Evolutionary conservation across 2,797 vertebrate genomes (phyloP).

Genomic region (Poeciliopsis turneri): DNA sequence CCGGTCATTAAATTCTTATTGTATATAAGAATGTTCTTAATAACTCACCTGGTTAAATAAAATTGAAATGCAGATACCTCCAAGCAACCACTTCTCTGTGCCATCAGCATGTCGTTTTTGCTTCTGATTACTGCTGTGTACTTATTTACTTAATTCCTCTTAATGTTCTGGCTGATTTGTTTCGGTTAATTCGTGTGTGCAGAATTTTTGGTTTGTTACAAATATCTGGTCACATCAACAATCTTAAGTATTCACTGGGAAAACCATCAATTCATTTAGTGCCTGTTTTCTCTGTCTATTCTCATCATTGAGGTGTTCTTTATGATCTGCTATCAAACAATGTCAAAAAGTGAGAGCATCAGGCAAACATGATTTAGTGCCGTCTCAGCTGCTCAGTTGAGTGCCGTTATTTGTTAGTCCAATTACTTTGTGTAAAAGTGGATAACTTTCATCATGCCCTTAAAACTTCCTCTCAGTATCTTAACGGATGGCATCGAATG

Average conservation of each 20-base stretch:
- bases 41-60: background rate
- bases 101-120: background rate
- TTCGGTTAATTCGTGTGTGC: background rate
- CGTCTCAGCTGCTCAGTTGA: conserved; percentile 9
- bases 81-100: background rate
- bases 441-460: conserved; percentile 4
- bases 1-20: no score
- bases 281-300: background rate
- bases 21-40: no score
- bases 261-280: background rate
- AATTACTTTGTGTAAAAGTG: conserved; percentile 5
- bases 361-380: conserved; percentile 13
- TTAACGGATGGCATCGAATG: background rate
- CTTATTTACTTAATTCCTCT: background rate
- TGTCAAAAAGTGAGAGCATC: background rate
- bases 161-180: background rate
- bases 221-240: background rate
- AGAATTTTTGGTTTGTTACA: background rate
- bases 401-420: conserved; percentile 6
- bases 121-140: background rate
- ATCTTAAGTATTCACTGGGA: background rate
- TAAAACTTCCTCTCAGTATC: background rate
- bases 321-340: background rate
- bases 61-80: background rate
- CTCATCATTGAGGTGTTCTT: background rate